Evolutionary conservation across 2,888 invertebrate genomes (phyloP), one percentile per base, ranked within the genome.

Genomic region (Nipponacmea schrenckii): DNA sequence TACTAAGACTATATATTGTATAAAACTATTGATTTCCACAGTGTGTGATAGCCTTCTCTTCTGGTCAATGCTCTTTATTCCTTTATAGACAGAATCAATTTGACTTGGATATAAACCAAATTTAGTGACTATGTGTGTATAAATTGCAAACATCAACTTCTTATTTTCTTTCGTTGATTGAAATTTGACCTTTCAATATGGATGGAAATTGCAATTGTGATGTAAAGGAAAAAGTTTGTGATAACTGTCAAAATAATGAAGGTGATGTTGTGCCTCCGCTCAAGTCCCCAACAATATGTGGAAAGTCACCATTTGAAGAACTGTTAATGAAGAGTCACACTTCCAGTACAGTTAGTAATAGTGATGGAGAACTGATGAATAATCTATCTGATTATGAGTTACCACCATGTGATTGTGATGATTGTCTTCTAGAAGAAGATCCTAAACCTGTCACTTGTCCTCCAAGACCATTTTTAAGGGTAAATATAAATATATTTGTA

Each of bases 361-460:
- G 20, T 56, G 20, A 24, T 56, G 56, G 56, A 56, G 56, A 56
- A 20, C 20, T 56, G 14, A 20, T 20, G 24, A 20, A 20, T 24
- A 24, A 56, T 20, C 5, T 31, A 31, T 31, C 31, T 39, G 39
- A 39, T 39, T 39, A 39, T 39, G 56, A 56, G 8, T 56, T 56
- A 0, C 56, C 24, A 56, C 56, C 56, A 3, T 56, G 56, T 56
- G 56, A 56, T 56, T 56, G 56, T 56, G 56, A 56, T 56, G 56
- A 56, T 56, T 56, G 56, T 56, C 24, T 56, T 24, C 15, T 56
- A 24, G 56, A 24, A 24, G 56, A 56, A 24, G 56, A 24, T 56
- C 24, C 56, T 20, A 56, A 56, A 20, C 56, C 56, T 12, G 56
- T 24, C 24, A 56, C 8, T 20, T 24, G 56, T 56, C 56, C 24